Evolutionary conservation across 2,113 vertebrate species (phyloP).

Genomic region (Odocoileus hemionus): DNA sequence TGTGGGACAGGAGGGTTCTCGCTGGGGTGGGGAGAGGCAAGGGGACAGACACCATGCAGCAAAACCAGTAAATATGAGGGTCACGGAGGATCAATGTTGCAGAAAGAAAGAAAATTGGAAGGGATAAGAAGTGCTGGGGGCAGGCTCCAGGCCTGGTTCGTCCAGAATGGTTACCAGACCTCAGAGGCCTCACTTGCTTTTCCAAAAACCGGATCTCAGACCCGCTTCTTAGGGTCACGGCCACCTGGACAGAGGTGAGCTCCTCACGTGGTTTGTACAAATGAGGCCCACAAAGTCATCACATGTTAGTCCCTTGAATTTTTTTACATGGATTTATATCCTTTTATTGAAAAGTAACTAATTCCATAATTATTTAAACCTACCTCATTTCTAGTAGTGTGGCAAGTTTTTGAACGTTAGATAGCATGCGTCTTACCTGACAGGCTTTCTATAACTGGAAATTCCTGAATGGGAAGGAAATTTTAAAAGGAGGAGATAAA

Average conservation of each 20-base stretch:
- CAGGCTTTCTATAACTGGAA: not conserved
- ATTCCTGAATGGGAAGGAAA: not conserved
- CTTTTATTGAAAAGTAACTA: not conserved
- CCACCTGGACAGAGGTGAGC: accelerated
- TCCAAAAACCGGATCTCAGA: not conserved
- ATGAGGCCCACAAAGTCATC: not conserved
- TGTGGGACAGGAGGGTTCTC: not conserved
- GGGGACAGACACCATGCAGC: not conserved
- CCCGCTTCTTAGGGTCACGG: not conserved
- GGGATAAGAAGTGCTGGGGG: not conserved
- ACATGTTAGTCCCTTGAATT: not conserved
- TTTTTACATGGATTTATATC: not conserved
- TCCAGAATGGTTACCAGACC: not conserved
- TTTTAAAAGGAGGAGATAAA: not conserved
- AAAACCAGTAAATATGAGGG: not conserved
- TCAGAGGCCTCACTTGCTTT: not conserved
- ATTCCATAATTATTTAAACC: not conserved
- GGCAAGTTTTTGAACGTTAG: not conserved
- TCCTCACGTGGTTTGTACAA: accelerated
- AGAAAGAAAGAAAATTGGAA: not conserved
- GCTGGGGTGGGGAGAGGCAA: accelerated
- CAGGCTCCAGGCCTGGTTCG: accelerated
- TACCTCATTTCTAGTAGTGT: not conserved
- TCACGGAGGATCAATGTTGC: not conserved
- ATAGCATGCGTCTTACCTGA: not conserved